Conservation (phyloP, 1,140 invertebrate species). For the Bombus huntii region DNA sequence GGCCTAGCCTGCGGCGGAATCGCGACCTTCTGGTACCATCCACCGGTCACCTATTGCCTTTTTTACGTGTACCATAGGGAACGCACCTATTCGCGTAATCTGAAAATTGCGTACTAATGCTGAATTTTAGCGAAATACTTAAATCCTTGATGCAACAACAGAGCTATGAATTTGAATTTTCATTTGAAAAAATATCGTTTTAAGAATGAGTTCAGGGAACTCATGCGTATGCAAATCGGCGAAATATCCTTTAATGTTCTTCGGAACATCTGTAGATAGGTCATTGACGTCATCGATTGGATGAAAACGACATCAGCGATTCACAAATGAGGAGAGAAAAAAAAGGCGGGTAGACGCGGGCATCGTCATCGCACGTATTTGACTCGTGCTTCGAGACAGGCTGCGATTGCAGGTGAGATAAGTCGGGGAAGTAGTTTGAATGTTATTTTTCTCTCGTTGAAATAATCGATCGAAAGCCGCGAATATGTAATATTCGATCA, state of each 20-base stretch:
- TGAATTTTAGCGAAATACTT: not conserved
- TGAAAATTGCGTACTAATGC: too few species aligned
- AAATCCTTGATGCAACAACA: not conserved
- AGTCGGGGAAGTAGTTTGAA: not conserved
- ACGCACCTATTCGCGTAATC: not conserved
- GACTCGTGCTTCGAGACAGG: not conserved
- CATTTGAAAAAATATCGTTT: not conserved
- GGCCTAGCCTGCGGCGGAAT: slow-evolving; percentile 80
- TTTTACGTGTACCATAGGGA: not conserved
- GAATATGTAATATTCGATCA: not conserved
- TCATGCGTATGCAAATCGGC: not conserved
- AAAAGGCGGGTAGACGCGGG: not conserved
- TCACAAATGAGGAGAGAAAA: not conserved
- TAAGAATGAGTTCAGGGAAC: not conserved
- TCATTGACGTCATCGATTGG: slow-evolving; percentile 40
- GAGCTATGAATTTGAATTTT: not conserved
- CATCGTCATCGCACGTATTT: slow-evolving; percentile 6
- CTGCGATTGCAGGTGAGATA: not conserved
- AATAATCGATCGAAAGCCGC: not conserved
- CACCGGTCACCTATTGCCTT: slow-evolving; percentile 61
- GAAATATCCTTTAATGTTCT: not conserved
- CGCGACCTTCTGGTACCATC: slow-evolving; percentile 70
- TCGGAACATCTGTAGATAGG: not conserved
- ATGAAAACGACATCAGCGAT: not conserved
- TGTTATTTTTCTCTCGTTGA: not conserved